Percentiles rank a stretch among this genome's conserved stretches.
Conservation (phyloP, 2,797 vertebrate genomes). For the Macropodus opercularis region DNA sequence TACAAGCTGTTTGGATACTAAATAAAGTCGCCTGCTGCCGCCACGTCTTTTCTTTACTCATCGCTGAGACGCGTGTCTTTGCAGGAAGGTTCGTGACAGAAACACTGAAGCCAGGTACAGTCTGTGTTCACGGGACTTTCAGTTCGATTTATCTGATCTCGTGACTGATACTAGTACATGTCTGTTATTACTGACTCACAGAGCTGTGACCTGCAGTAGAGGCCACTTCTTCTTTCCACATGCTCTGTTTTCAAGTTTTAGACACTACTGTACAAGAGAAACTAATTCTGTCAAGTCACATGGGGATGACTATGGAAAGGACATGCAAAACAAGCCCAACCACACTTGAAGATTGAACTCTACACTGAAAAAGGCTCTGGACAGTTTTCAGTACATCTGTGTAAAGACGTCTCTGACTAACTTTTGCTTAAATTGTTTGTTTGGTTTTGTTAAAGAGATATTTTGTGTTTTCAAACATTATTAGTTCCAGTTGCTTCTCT, state of each 20-base stretch:
- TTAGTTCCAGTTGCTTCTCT: slow-evolving; percentile 5
- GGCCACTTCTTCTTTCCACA: slow-evolving; percentile 60
- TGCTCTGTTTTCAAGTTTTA: not conserved
- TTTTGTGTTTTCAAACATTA: slow-evolving; percentile 9
- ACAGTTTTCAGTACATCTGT: not conserved
- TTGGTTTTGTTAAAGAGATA: too few relatives aligned
- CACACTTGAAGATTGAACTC: not conserved
- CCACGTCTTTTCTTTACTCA: slow-evolving; percentile 18
- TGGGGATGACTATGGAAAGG: slow-evolving; percentile 32
- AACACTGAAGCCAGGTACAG: slow-evolving; percentile 27
- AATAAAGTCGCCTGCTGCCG: slow-evolving; percentile 60
- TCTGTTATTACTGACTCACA: slow-evolving; percentile 49
- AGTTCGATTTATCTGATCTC: slow-evolving; percentile 27
- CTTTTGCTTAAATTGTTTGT: not conserved
- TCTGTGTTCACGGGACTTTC: slow-evolving; percentile 23
- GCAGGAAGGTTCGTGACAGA: slow-evolving; percentile 34
- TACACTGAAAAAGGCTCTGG: not conserved
- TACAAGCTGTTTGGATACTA: slow-evolving; percentile 66
- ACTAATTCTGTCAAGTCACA: slow-evolving; percentile 47
- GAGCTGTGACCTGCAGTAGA: slow-evolving; percentile 16
- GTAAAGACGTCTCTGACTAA: not conserved
- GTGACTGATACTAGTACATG: not conserved
- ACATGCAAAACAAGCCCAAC: slow-evolving; percentile 34
- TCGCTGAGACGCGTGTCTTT: slow-evolving; percentile 25
- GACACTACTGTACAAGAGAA: slow-evolving; percentile 11